Evolutionary conservation across 2,797 vertebrate genomes (phyloP), one percentile per base, ranked within the genome.

Genomic region (Sebastes vulpes): DNA sequence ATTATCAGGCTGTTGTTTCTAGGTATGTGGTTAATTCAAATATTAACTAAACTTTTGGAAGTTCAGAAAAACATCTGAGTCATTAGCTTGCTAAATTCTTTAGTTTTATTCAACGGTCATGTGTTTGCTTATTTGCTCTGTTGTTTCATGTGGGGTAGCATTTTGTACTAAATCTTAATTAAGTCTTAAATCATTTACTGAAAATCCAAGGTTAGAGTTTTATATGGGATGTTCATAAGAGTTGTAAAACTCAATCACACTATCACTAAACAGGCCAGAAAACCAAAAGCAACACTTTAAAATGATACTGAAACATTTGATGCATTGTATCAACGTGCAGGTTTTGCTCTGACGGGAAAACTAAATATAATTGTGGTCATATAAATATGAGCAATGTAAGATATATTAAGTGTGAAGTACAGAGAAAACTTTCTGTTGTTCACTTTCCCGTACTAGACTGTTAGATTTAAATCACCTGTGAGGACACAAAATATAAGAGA

Each of bases 401-500:
- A 63, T 31, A 35, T 21, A 66, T 61, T 72, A 63, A 69, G n/a
- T 64, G 11, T 23, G 18, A 68, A 60, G 31, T 29, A 14, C 14
- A 67, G 18, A 82, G 25, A 60, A 83, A 72, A 77, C 23, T 61
- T 58, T 79, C 38, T 66, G 58, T 72, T 65, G 52, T 32, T 69
- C 16, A 48, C 25, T 89, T 67, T 66, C 29, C 70, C 38, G 74
- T 46, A 72, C 26, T 18, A 84, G 58, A 64, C 56, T 26, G 68
- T 59, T 48, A 73, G 28, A 61, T 82, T 59, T 60, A 81, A 85
- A 77, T 77, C 18, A 70, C 59, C 35, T 73, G 84, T 58, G 72
- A 84, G 54, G 74, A 72, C 75, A 74, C 48, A 1, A 63, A 72
- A 74, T 71, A 52, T 29, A 52, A 72, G 21, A n/a, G 18, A 79